These are phyloP conservation scores for Podargus strigoides DNA, from an alignment of 2,797 vertebrate species.

Conservation along the genomic window DNA sequence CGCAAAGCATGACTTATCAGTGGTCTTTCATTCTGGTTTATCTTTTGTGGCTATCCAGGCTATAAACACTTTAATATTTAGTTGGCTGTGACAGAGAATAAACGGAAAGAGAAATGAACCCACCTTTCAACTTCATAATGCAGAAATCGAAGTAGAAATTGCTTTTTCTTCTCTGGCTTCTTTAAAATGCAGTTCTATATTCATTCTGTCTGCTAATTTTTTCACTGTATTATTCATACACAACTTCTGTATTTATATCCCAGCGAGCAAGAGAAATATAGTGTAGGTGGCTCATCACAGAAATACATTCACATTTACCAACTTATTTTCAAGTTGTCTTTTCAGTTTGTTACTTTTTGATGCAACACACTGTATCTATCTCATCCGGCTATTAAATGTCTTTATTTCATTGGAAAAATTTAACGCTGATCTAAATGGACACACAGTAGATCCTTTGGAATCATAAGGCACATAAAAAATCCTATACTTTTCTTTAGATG, in stretches of 20 bases:
- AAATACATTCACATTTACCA: neutral
- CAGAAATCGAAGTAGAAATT: neutral
- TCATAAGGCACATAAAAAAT: neutral
- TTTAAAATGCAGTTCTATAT: neutral
- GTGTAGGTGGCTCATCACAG: neutral
- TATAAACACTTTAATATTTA: neutral
- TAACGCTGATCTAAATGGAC: neutral
- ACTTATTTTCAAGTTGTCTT: neutral
- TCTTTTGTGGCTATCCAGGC: neutral
- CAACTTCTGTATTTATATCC: neutral
- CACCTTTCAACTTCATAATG: neutral
- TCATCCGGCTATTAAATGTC: neutral
- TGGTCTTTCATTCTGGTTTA: neutral
- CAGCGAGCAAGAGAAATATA: neutral
- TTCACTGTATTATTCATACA: neutral
- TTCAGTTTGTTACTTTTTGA: neutral
- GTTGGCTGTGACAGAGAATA: neutral
- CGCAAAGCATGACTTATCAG: neutral
- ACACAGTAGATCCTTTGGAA: neutral
- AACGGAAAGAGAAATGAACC: constrained; percentile 26
- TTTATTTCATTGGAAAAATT: neutral
- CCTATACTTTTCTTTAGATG: neutral
- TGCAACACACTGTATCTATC: neutral
- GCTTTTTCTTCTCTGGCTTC: neutral
- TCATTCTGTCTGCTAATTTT: neutral